Base-by-base conservation (phyloP, 2,113 vertebrate genomes). In the Toxostoma redivivum region DNA sequence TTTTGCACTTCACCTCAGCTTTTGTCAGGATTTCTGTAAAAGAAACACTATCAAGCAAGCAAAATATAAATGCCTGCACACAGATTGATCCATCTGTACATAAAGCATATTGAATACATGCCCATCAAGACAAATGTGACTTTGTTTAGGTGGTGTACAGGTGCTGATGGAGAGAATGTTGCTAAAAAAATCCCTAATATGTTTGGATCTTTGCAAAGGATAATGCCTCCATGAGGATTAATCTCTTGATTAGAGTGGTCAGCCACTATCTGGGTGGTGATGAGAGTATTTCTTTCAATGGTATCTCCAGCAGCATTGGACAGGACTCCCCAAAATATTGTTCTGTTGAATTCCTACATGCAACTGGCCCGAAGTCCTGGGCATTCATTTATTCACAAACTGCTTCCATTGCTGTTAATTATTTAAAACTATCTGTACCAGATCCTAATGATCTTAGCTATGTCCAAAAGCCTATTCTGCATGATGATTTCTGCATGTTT, bases 121-220 rank as follows among this genome's bases (percentile, higher is more conserved):
- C 20, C 86, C 24, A 23, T 72, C 12, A 27, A 56, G 42, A 53
- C 11, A 91, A 81, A 35, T 18, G 12, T 66, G 44, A 47, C 8
- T 28, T 33, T 69, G 19, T 56, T 73, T 60, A 42, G 15, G 12
- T 25, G n/a, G 47, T 84, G 21, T 14, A n/a, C 23, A 69, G 38
- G 31, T 20, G 19, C 1, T 42, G 23, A 20, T 8, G 7, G 25
- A 79, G 20, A 85, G 15, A 50, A 22, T 0, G 1, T 15, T 64
- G 17, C 2, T 62, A 13, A 76, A 53, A 27, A 9, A 1, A 0
- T 6, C 2, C 4, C 1, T 18, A 25, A 47, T 14, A 0, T 42
- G 17, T 31, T 53, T 10, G 7, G 14, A 51, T 24, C 9, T 56
- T 86, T 47, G 6, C 12, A 69, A 13, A 38, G 21, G 17, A 13